These are phyloP conservation scores for Argyresthia albistria DNA, from an alignment of 2,888 invertebrate species.

Conservation along the genomic window DNA sequence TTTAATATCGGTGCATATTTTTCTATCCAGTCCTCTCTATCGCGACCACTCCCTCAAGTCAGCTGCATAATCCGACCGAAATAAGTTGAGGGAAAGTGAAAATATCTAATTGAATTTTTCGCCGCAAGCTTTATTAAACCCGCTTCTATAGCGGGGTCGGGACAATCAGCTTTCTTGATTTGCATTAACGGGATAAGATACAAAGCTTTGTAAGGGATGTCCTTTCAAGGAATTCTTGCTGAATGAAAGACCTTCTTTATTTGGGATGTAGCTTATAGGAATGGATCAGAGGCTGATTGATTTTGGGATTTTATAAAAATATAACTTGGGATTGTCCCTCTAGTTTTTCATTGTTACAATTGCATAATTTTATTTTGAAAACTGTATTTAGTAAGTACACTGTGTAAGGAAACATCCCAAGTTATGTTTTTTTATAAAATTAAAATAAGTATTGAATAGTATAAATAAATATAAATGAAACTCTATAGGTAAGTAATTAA, in stretches of 20 bases:
- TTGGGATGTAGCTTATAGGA: slow-evolving; percentile 1
- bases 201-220: slow-evolving; percentile 27
- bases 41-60: no score
- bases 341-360: no score
- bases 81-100: slow-evolving; percentile 20
- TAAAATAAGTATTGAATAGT: no score
- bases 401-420: no score
- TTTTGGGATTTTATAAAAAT: background rate
- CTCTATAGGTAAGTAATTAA: no score
- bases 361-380: no score
- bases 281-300: background rate
- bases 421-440: no score
- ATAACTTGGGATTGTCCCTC: no score
- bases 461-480: no score
- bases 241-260: slow-evolving; percentile 6
- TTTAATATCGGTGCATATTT: no score
- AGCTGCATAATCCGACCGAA: slow-evolving; percentile 10
- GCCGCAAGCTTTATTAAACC: slow-evolving; percentile 22
- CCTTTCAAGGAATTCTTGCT: slow-evolving; percentile 19
- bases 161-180: slow-evolving; percentile 43
- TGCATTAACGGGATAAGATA: slow-evolving; percentile 38
- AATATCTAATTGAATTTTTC: slow-evolving; percentile 57
- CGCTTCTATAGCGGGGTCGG: slow-evolving; percentile 27
- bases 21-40: no score
- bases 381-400: no score